Base-by-base conservation (phyloP, 1,140 invertebrate species). In the Drosophila nasuta region DNA sequence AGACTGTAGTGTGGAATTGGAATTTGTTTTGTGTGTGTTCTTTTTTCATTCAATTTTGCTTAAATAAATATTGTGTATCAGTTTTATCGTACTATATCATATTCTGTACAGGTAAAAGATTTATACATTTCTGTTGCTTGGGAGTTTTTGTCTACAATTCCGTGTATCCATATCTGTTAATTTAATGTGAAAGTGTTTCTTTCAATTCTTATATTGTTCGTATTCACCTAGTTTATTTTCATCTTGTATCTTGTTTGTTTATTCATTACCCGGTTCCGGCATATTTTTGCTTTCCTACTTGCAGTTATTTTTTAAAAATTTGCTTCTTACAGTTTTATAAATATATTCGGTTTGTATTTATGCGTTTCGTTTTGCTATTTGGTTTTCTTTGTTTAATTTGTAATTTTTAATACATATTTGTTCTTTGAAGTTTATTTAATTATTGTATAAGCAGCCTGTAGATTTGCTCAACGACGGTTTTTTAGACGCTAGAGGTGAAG, bases 401-500 rank as follows among this genome's bases (percentile, higher is more conserved):
- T 80, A 83, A 73, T 79, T 73, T 73, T 77, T 80, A 69, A 80
- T 85, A 82, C 60, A 78, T 46, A 64, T 65, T 28, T 58, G 11
- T 66, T 62, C 25, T 65, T 25, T 70, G 54, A 57, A 57, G 38
- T 79, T 79, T 25, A 25, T 25, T 83, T 88, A 38, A 10, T 87
- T 87, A 89, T 88, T 89, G 78, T 85, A 79, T 74, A 89, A 90
- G 85, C 85, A 85, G 81, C 85, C 85, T 89, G 75, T 76, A 85
- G 71, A 77, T 68, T 77, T 74, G 63, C 70, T 73, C 69, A 67
- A 73, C 75, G 85, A 82, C 83, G 75, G 75, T 83, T 77, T 78
- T 78, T 86, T 69, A 87, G 83, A 89, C 85, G 81, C 81, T 79
- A 85, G 72, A 83, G 80, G 68, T 85, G 66, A 69, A 65, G 82